phyloP scores from a whole-genome alignment of 2,113 vertebrate genomes.

The Vanacampus margaritifer region DNA sequence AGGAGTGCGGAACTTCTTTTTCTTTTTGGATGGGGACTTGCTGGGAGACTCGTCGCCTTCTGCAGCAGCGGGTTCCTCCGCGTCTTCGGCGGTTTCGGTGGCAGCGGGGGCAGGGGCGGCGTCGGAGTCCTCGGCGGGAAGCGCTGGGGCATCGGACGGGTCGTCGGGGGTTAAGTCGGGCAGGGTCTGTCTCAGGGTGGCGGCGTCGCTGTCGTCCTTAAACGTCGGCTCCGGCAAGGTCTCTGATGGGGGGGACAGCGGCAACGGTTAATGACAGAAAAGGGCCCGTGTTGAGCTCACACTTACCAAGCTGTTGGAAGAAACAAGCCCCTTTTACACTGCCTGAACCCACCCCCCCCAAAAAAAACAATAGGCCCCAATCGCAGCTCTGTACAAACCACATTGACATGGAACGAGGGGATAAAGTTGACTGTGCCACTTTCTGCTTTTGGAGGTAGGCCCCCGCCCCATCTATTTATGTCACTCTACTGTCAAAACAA shows the following conservation, averaged over 20 bases:
- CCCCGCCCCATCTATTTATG: too few species aligned
- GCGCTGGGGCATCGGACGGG: constrained; percentile 81
- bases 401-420: background rate
- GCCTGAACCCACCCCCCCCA: too few species aligned
- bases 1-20: constrained; percentile 99
- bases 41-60: constrained; percentile 93
- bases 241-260: constrained; percentile 65
- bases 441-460: too few species aligned
- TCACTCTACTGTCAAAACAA: too few species aligned
- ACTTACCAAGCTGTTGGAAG: background rate
- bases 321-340: background rate
- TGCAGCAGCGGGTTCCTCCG: constrained; percentile 73
- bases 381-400: background rate
- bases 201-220: constrained; percentile 85
- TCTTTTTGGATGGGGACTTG: constrained; percentile 99
- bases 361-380: background rate
- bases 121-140: constrained; percentile 75
- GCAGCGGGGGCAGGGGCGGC: constrained; percentile 27
- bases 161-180: constrained; percentile 92
- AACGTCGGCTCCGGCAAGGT: constrained; percentile 73
- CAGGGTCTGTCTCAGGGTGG: constrained; percentile 91
- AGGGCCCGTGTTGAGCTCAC: constrained; percentile 5
- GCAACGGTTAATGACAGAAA: background rate
- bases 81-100: constrained; percentile 58
- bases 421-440: background rate